Conservation (phyloP, 1,140 invertebrate species). For the Zaprionus inermis region DNA sequence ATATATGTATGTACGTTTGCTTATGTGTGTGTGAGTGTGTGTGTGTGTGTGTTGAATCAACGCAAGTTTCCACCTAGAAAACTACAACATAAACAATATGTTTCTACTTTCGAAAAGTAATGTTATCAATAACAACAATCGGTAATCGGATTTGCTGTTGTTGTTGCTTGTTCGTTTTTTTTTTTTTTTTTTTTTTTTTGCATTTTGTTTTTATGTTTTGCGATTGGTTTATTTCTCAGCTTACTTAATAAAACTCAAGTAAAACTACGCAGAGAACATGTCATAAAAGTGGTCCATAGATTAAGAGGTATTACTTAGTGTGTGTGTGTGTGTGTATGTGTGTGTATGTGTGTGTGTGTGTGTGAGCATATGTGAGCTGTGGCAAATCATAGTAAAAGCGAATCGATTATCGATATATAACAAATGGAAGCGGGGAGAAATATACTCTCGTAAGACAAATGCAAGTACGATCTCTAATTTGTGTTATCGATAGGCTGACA, state of each 20-base stretch:
- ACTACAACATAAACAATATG: not conserved
- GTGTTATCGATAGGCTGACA: not conserved
- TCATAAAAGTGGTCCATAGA: conserved; percentile 76
- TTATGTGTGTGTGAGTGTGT: conserved; percentile 34
- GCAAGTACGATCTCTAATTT: not conserved
- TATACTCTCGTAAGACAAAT: no score
- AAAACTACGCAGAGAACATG: conserved; percentile 52
- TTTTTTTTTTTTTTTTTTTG: not conserved
- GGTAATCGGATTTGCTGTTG: conserved; percentile 5
- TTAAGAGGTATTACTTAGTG: conserved; percentile 75
- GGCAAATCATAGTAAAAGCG: not conserved
- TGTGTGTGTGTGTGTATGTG: conserved; percentile 19
- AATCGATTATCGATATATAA: not conserved
- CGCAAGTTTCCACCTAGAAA: not conserved
- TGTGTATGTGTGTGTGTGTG: not conserved
- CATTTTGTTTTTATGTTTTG: not conserved
- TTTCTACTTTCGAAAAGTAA: conserved; percentile 7
- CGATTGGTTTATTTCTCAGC: conserved; percentile 28
- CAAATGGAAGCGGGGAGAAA: no score
- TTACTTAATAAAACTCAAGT: conserved; percentile 52
- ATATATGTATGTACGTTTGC: conserved; percentile 28
- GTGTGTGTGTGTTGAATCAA: conserved; percentile 25
- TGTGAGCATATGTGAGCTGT: not conserved
- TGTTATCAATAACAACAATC: conserved; percentile 8
- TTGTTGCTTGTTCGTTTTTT: conserved; percentile 3